Percentiles rank a stretch among this genome's conserved stretches.
Evolutionary conservation across 2,113 vertebrate species (phyloP).

Genomic region (Eudorcas thomsonii): DNA sequence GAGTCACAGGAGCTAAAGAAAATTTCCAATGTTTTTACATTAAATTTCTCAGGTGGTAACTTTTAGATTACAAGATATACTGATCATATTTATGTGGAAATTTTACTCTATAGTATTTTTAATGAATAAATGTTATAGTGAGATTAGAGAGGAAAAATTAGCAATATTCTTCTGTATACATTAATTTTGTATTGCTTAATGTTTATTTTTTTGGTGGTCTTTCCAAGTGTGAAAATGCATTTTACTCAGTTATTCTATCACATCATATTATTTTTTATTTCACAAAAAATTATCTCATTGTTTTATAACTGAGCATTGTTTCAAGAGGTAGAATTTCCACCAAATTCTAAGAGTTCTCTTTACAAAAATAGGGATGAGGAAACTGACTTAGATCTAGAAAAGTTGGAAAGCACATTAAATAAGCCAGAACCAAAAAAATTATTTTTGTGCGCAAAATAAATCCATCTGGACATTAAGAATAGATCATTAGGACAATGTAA

Average conservation of each 20-base stretch:
- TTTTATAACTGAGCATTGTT: not conserved
- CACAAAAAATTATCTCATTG: not conserved
- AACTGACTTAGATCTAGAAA: not conserved
- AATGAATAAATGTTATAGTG: not conserved
- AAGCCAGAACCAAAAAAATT: conserved; percentile 5
- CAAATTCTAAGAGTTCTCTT: not conserved
- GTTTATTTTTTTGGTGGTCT: not conserved
- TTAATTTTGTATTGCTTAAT: not conserved
- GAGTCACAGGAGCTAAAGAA: not conserved
- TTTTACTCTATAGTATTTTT: not conserved
- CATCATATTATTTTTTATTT: not conserved
- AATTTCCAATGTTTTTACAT: not conserved
- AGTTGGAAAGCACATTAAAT: not conserved
- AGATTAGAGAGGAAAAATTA: not conserved
- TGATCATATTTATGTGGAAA: not conserved
- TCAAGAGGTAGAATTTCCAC: not conserved
- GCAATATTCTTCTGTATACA: fast-evolving
- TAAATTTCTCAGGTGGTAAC: not conserved
- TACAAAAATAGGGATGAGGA: not conserved
- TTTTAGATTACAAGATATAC: not conserved
- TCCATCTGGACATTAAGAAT: not conserved
- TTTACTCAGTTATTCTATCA: not conserved
- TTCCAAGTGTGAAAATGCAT: not conserved
- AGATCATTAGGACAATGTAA: not conserved
- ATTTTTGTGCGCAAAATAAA: conserved; percentile 16